phyloP scores from a whole-genome alignment of 2,113 vertebrate genomes.

The Brevimyrus niger region DNA sequence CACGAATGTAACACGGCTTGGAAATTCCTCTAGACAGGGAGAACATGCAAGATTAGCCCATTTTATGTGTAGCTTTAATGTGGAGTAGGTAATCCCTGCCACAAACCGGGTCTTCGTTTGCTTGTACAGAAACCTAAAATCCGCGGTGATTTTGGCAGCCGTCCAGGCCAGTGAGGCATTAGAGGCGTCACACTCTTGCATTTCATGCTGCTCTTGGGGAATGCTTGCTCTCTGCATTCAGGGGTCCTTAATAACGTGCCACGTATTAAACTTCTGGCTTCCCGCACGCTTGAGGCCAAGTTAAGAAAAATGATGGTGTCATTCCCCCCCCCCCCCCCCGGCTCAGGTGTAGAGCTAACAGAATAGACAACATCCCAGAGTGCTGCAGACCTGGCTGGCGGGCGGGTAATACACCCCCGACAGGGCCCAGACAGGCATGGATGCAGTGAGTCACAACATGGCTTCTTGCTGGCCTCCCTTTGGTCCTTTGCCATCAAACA shows the following conservation, averaged over 20 bases:
- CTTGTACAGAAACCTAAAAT: background rate
- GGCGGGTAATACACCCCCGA: background rate
- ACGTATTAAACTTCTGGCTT: background rate
- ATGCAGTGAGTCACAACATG: constrained; percentile 66
- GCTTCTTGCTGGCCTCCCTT: constrained; percentile 69
- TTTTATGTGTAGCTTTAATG: background rate
- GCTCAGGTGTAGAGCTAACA: background rate
- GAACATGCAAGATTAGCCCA: constrained; percentile 10
- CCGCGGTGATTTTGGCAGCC: background rate
- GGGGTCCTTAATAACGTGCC: background rate
- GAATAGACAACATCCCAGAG: background rate
- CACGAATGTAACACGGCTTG: background rate
- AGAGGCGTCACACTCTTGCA: background rate
- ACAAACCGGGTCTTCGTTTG: background rate
- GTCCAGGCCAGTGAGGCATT: background rate
- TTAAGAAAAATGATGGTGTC: background rate
- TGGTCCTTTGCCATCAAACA: constrained; percentile 77
- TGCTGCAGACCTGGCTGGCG: background rate
- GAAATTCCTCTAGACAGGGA: constrained; percentile 11
- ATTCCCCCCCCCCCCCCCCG: background rate
- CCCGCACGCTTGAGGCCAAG: background rate
- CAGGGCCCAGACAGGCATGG: background rate
- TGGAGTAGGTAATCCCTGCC: background rate
- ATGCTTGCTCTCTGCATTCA: background rate
- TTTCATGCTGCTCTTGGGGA: background rate